Percentiles rank a stretch among this genome's conserved stretches.
Conservation (phyloP, 1,140 invertebrate genomes). For the Lutraria rhynchaena region DNA sequence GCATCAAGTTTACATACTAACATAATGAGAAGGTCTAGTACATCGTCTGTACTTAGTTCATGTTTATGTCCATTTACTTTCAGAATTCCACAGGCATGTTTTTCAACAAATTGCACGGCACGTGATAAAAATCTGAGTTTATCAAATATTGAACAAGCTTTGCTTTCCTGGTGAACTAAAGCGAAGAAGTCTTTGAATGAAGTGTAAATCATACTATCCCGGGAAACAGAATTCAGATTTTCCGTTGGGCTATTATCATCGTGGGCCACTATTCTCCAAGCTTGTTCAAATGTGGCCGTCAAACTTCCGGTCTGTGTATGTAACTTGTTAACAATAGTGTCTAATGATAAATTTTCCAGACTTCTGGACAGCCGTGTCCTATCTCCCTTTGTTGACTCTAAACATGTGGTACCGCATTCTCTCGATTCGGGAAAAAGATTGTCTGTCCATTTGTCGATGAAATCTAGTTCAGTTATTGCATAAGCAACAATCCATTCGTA, state of each 20-base stretch:
- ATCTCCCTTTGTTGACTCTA: too few species aligned
- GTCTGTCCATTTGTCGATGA: background rate
- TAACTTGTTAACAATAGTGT: background rate
- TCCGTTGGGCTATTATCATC: too few species aligned
- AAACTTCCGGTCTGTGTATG: background rate
- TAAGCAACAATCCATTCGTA: background rate
- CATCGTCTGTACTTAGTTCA: conserved; percentile 32
- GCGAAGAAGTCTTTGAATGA: conserved; percentile 13
- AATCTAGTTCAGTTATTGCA: background rate
- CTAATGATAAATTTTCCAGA: too few species aligned
- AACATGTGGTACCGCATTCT: background rate
- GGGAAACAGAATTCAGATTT: too few species aligned
- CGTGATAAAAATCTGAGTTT: conserved; percentile 46
- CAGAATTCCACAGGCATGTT: background rate
- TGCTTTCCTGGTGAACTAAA: conserved; percentile 16
- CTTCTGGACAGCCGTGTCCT: too few species aligned
- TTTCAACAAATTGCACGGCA: conserved; percentile 27
- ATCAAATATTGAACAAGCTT: conserved; percentile 17
- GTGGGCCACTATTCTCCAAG: background rate
- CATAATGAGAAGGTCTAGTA: conserved; percentile 46
- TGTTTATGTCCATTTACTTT: background rate
- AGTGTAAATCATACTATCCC: background rate
- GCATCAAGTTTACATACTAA: conserved; percentile 37
- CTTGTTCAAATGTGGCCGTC: background rate
- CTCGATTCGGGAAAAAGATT: background rate